These are phyloP conservation scores for Parapristionchus giblindavisi DNA, from an alignment of 2,888 invertebrate genomes.

Conservation along the genomic window DNA sequence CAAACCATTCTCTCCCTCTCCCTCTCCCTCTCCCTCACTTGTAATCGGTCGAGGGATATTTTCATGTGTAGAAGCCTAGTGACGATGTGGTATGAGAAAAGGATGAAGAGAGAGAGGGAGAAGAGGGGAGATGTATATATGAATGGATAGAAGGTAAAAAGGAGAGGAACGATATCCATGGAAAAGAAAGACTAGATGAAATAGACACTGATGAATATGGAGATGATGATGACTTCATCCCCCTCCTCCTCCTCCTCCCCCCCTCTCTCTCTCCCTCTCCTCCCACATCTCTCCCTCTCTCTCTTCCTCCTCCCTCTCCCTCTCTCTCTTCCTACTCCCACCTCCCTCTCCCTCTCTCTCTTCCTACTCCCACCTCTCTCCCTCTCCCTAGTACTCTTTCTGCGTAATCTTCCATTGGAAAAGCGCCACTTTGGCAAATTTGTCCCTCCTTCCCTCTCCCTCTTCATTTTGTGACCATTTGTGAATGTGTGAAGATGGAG, in stretches of 20 bases:
- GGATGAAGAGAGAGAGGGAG: slow-evolving; percentile 9
- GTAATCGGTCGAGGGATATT: slow-evolving; percentile 28
- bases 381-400: too few relatives aligned
- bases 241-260: slow-evolving; percentile 4
- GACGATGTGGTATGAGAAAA: neutral
- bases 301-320: neutral
- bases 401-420: too few relatives aligned
- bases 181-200: slow-evolving; percentile 19
- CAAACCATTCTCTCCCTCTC: neutral
- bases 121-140: neutral
- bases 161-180: too few relatives aligned
- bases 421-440: too few relatives aligned
- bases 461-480: too few relatives aligned
- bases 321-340: neutral
- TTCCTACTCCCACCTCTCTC: neutral
- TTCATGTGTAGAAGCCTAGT: slow-evolving; percentile 12
- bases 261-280: neutral
- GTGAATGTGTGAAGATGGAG: too few relatives aligned
- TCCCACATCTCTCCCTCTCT: slow-evolving; percentile 7
- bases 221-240: slow-evolving; percentile 10
- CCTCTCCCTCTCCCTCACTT: slow-evolving; percentile 1
- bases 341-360: neutral
- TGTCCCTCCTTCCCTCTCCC: too few relatives aligned
- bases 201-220: slow-evolving; percentile 2
- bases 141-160: neutral